Conservation (phyloP, 2,113 vertebrate species). For the Crotalus viridis region DNA sequence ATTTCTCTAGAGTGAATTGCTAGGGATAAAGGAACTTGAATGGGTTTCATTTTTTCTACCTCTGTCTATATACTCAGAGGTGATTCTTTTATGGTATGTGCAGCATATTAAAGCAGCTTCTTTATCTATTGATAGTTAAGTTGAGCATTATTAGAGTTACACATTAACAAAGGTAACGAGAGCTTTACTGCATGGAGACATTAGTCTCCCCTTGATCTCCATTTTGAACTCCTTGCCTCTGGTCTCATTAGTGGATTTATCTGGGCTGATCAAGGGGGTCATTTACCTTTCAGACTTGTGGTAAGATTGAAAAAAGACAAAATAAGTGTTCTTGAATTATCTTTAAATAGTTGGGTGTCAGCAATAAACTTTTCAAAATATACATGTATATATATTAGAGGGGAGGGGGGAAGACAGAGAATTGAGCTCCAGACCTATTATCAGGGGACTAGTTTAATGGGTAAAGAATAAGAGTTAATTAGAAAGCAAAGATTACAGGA, state of each 20-base stretch:
- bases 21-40: not conserved
- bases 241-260: not conserved
- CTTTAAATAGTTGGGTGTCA: not conserved
- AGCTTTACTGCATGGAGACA: slow-evolving; percentile 47
- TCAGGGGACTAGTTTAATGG: not conserved
- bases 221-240: slow-evolving; percentile 47
- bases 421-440: not conserved
- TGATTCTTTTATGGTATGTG: slow-evolving; percentile 43
- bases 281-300: slow-evolving; percentile 28
- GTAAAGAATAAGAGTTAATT: not conserved
- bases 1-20: not conserved
- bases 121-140: slow-evolving; percentile 64
- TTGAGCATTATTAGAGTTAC: slow-evolving; percentile 68
- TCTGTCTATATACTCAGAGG: not conserved
- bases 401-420: not conserved
- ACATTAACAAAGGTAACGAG: slow-evolving; percentile 63
- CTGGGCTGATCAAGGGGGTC: slow-evolving; percentile 8
- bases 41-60: not conserved
- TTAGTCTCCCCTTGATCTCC: slow-evolving; percentile 61
- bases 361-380: slow-evolving; percentile 14
- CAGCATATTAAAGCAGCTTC: slow-evolving; percentile 68
- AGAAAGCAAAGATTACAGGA: slow-evolving; percentile 8
- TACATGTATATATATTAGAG: not conserved
- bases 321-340: slow-evolving; percentile 8
- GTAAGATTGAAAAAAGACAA: slow-evolving; percentile 10